Conservation (phyloP, 2,888 invertebrate species). For the Prosopocoilus inquinatus region DNA sequence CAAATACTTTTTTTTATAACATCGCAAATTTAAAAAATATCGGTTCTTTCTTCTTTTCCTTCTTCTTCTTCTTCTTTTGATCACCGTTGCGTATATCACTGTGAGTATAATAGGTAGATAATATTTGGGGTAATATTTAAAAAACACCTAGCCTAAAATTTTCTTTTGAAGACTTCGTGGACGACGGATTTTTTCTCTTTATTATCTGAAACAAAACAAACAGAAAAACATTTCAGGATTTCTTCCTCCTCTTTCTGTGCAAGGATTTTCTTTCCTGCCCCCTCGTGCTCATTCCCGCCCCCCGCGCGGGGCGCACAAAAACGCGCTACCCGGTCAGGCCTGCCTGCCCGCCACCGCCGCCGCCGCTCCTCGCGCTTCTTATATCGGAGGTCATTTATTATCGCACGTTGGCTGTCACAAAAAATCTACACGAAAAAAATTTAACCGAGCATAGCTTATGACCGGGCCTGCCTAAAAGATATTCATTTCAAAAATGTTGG, state of each 20-base stretch:
- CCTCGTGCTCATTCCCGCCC: background rate
- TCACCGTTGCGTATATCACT: slow-evolving; percentile 16
- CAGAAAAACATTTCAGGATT: too few relatives aligned
- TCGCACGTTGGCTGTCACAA: slow-evolving; percentile 19
- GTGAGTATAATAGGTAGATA: too few relatives aligned
- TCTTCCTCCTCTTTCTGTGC: background rate
- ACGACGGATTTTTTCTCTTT: slow-evolving; percentile 27
- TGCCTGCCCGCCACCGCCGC: too few relatives aligned
- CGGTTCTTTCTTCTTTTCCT: too few relatives aligned
- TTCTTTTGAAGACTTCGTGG: slow-evolving; percentile 29
- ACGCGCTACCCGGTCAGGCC: background rate
- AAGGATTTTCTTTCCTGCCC: background rate
- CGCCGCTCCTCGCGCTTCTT: slow-evolving; percentile 15
- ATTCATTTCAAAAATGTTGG: too few relatives aligned
- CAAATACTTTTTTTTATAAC: background rate
- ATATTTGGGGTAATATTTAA: too few relatives aligned
- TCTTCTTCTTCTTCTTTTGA: background rate
- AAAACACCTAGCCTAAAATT: slow-evolving; percentile 17
- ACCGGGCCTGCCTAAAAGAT: background rate
- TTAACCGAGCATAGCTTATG: slow-evolving; percentile 16
- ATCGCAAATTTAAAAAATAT: slow-evolving; percentile 5
- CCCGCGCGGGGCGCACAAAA: background rate
- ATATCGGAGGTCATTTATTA: slow-evolving; percentile 24
- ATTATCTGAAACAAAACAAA: slow-evolving; percentile 29
- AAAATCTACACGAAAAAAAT: slow-evolving; percentile 21